Evolutionary conservation across 2,113 vertebrate species (phyloP), one percentile per base, ranked within the genome.

Genomic region (Carollia perspicillata): DNA sequence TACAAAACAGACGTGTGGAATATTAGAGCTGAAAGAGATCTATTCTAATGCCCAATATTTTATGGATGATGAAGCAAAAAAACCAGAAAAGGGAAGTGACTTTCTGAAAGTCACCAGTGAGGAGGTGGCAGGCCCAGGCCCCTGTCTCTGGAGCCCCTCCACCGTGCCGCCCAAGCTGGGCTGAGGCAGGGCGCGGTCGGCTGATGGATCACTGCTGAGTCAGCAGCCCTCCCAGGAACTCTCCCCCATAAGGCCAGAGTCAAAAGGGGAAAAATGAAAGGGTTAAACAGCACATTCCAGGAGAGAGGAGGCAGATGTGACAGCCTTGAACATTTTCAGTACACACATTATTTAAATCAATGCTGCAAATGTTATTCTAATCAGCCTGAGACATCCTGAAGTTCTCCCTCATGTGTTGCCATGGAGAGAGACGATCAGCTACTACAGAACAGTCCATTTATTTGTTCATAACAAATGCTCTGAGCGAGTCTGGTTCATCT

Each of bases 211-310:
- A 53, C 28, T 23, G 81, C 75, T 40, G 37, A 78, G 88, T 86
- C 28, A 80, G 74, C 79, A 84, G 87, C 55, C 55, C 68, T 83
- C 87, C 71, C 93, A 53, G 71, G 84, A 95, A 86, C 68, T 85
- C 93, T 94, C 90, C 96, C 86, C 65, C 95, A 35, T 75, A 96
- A 94, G 96, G 94, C 96, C 97, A 98, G 97, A 97, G 97, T 97
- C 96, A 98, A 97, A 97, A 95, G 96, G 97, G 96, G 94, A 97
- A 97, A 97, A 93, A 93, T 58, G 95, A 92, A 90, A 90, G 95
- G 92, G 95, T 88, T 93, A 53, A 74, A 90, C 3, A 96, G 95
- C 95, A 97, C 96, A 96, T 97, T 98, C 97, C 95, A 94, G 83
- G 95, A 96, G 92, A 95, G 86, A 97, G 60, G 94, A 80, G 95